Evolutionary conservation across 2,113 vertebrate species (phyloP).

Genomic region (Piaya cayana): DNA sequence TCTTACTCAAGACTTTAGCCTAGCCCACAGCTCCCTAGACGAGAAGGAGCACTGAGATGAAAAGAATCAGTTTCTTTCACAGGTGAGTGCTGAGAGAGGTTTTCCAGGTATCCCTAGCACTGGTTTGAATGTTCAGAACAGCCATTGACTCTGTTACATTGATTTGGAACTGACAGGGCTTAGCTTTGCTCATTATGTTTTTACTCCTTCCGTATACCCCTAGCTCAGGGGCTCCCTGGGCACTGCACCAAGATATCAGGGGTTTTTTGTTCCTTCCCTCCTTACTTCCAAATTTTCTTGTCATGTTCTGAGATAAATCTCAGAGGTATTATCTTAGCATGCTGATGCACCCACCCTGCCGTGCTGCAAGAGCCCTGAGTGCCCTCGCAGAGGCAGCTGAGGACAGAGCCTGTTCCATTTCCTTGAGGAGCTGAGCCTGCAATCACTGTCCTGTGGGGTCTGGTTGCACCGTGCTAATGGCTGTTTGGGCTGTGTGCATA

Average conservation of each 20-base stretch:
- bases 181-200: not conserved
- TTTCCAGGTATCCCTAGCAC: not conserved
- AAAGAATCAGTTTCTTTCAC: not conserved
- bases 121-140: not conserved
- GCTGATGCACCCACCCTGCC: not conserved
- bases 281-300: not conserved
- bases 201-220: not conserved
- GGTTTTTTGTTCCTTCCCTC: not conserved
- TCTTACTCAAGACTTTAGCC: not conserved
- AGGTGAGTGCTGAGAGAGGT: not conserved
- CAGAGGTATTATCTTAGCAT: not conserved
- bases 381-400: not conserved
- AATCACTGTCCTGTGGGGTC: accelerated
- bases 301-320: not conserved
- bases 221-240: not conserved
- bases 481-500: accelerated
- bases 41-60: not conserved
- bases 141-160: not conserved
- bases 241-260: not conserved
- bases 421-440: not conserved
- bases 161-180: not conserved
- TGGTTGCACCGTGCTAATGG: accelerated
- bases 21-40: not conserved
- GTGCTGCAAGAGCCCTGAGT: accelerated
- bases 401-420: accelerated